Base-by-base conservation (phyloP, 2,113 vertebrate genomes). In the Sprattus sprattus region DNA sequence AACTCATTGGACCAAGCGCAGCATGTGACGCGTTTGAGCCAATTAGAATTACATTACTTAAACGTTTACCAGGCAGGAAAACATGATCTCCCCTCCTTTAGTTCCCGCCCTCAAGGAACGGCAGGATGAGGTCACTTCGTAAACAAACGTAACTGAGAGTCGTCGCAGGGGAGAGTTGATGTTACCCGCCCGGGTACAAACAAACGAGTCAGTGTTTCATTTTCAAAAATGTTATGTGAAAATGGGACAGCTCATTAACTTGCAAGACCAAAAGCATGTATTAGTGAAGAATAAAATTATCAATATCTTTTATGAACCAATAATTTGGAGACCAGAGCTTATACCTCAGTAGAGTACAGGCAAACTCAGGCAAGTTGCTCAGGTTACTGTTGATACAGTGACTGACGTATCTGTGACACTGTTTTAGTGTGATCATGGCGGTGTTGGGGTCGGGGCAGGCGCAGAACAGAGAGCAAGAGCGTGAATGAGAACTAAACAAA, bases 341-440 rank as follows among this genome's bases (percentile, higher is more conserved):
- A 67, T 78, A 4, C 71, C 25, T 44, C 54, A 60, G 2, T 49
- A 49, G 47, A 13, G 52, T 54, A 54, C 15, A 54, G 15, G 10
- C n/a, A 28, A 75, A 28, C n/a, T 13, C 11, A 28, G 28, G 28
- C 28, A 78, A 78, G 71, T 78, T 39, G 71, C 71, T 39, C 39
- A 39, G 39, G 39, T 1, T 39, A 39, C 39, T 39, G 39, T 39
- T 18, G 28, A 44, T 32, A 78, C 28, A 32, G 71, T 16, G 71
- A 39, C 28, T 39, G 71, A 39, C 71, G 11, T 39, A 28, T 78
- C 71, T 11, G 82, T 87, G 82, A 82, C 81, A 39, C 84, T 84
- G 47, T 45, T 4, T 50, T 25, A 64, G 71, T 32, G 83, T 85
- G 89, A 87, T 78, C 71, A 78, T 78, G 71, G 71, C 71, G 71